phyloP scores from a whole-genome alignment of 23 tunicate genomes.

The Ascidia mentula region DNA sequence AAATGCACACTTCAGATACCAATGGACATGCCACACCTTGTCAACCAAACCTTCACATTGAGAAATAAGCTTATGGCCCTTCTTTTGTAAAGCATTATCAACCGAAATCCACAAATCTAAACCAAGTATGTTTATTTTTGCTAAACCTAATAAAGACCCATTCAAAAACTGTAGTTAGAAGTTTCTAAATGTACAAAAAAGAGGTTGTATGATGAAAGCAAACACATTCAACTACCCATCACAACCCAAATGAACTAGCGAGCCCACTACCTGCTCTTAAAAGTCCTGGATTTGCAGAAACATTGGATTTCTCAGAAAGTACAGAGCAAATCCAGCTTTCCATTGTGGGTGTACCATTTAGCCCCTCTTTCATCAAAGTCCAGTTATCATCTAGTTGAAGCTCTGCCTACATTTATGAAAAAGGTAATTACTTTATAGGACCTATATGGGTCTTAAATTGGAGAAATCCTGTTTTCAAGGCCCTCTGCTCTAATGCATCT shows the following conservation, averaged over 20 bases:
- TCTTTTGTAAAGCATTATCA: background rate
- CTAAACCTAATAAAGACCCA: background rate
- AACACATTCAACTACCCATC: no score
- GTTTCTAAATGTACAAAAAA: background rate
- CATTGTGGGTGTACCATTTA: conserved; percentile 42
- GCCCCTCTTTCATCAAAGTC: conserved; percentile 59
- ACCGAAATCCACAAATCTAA: conserved; percentile 19
- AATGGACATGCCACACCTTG: background rate
- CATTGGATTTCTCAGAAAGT: conserved; percentile 31
- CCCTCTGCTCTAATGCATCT: no score
- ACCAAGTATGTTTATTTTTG: background rate
- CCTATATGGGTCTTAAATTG: no score
- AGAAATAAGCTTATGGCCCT: conserved; percentile 35
- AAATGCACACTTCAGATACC: background rate
- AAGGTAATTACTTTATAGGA: background rate
- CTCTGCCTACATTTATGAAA: background rate
- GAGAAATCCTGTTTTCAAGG: no score
- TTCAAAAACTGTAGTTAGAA: background rate
- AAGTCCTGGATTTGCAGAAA: conserved; percentile 32
- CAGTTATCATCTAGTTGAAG: background rate
- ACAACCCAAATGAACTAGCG: no score
- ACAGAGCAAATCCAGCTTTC: conserved; percentile 43
- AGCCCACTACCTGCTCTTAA: conserved; percentile 12
- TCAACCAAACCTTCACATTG: conserved; percentile 26
- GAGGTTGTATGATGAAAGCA: no score